Conservation (phyloP, 53 echinoderm and acorn worm species). For the Temnopleurus reevesii region DNA sequence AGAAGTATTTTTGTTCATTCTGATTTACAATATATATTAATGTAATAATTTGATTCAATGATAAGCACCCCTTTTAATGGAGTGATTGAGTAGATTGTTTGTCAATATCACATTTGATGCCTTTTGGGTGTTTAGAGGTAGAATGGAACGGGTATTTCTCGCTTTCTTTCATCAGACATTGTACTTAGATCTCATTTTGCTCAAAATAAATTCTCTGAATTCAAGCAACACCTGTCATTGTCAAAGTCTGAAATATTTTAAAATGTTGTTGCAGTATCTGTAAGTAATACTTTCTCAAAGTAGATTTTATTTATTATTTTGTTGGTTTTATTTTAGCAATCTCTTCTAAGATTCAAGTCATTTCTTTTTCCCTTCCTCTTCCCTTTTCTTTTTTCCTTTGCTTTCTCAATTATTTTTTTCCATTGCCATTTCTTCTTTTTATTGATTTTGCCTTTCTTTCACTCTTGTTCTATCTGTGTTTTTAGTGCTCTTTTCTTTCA, state of each 20-base stretch:
- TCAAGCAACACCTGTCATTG: background rate
- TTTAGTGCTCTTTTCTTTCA: background rate
- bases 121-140: conserved; percentile 17
- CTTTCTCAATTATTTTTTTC: no score
- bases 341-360: background rate
- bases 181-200: conserved; percentile 26
- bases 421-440: no score
- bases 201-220: conserved; percentile 29
- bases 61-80: background rate
- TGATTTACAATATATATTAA: background rate
- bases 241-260: background rate
- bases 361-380: background rate
- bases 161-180: conserved; percentile 6
- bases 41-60: background rate
- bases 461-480: background rate
- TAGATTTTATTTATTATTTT: no score
- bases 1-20: background rate
- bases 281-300: no score
- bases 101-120: background rate
- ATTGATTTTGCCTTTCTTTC: no score
- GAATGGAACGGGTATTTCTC: conserved; percentile 46
- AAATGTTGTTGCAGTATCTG: no score
- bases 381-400: background rate
- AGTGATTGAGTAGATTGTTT: background rate
- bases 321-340: background rate